These are phyloP conservation scores for Apamea crenata DNA, from an alignment of 2,888 invertebrate genomes.

Conservation along the genomic window DNA sequence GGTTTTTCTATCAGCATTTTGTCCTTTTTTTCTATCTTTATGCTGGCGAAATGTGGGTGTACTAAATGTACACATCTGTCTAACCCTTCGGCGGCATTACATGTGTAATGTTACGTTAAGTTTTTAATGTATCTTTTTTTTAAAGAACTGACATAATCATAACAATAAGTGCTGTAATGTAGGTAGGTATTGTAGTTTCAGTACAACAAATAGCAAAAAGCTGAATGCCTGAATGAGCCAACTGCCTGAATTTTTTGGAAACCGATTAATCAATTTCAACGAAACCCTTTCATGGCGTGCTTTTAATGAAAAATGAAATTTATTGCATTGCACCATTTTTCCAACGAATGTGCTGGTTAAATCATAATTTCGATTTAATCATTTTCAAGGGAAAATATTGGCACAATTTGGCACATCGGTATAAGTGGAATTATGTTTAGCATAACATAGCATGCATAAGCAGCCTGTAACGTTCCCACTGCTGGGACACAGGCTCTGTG, in stretches of 20 bases:
- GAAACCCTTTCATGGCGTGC: neutral
- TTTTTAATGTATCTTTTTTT: neutral
- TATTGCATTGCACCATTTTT: conserved; percentile 5
- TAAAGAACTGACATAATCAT: neutral
- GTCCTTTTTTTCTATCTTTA: too few species aligned
- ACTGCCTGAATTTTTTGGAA: neutral
- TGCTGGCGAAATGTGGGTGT: neutral
- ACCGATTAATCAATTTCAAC: conserved; percentile 31
- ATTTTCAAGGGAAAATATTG: neutral
- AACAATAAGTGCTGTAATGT: neutral
- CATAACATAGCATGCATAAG: too few species aligned
- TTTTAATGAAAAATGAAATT: conserved; percentile 39
- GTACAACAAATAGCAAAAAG: neutral
- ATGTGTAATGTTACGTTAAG: neutral
- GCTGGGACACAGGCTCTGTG: too few species aligned
- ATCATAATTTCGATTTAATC: neutral
- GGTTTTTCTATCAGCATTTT: neutral
- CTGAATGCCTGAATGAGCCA: neutral
- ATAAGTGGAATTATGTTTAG: neutral
- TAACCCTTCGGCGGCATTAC: too few species aligned
- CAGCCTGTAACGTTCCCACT: too few species aligned
- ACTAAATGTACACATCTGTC: neutral
- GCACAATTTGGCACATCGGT: too few species aligned
- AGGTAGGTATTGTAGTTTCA: neutral
- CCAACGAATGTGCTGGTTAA: too few species aligned